Conservation (phyloP, 2,888 invertebrate species). For the Pheosia tremula region DNA sequence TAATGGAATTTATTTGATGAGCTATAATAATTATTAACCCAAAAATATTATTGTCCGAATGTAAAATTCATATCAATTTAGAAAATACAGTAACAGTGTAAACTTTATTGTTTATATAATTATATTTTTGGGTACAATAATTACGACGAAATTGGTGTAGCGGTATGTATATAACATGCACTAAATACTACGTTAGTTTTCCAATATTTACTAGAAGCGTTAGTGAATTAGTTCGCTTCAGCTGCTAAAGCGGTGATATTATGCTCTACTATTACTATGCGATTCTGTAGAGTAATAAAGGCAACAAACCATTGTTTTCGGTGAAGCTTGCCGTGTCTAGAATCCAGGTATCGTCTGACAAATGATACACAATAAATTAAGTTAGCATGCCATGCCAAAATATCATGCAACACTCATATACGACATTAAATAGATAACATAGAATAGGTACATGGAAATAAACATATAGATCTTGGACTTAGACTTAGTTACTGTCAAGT, state of each 20-base stretch:
- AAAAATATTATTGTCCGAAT: background rate
- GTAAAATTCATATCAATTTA: too few relatives aligned
- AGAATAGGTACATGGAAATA: conserved; percentile 40
- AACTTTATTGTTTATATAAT: background rate
- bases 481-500: conserved; percentile 27
- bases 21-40: background rate
- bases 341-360: conserved; percentile 83
- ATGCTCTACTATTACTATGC: conserved; percentile 50
- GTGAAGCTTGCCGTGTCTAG: conserved; percentile 77
- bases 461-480: conserved; percentile 35
- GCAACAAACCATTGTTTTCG: conserved; percentile 79
- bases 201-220: conserved; percentile 37
- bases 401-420: conserved; percentile 72
- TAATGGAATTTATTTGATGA: too few relatives aligned
- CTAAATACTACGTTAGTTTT: conserved; percentile 32
- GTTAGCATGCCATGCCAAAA: conserved; percentile 82
- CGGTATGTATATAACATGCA: conserved; percentile 23
- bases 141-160: background rate
- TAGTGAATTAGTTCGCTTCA: conserved; percentile 49
- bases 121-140: conserved; percentile 3
- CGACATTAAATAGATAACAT: conserved; percentile 46
- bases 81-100: background rate
- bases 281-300: conserved; percentile 60
- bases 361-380: conserved; percentile 76
- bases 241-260: conserved; percentile 49